Base-by-base conservation (phyloP, 2,888 invertebrate species). In the Noctua fimbriata region DNA sequence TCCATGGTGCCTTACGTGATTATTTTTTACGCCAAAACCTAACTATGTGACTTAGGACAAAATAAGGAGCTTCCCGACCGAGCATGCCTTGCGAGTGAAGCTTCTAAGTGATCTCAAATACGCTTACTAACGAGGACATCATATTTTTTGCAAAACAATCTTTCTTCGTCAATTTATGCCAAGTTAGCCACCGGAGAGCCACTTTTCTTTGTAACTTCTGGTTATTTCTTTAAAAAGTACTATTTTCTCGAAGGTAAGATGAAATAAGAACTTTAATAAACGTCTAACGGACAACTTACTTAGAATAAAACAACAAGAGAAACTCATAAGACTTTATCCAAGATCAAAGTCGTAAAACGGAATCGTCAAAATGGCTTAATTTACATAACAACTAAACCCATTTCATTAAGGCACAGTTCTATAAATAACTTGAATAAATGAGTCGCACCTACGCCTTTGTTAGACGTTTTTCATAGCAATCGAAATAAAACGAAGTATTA, bases 381-480 rank as follows among this genome's bases (percentile, higher is more conserved):
- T 73, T 60, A 79, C 58, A 73, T 52, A 63, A 47, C 16, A 70
- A 52, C 21, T 24, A 16, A 32, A 66, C 52, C 41, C 36, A 66
- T 65, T 79, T 69, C 4, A 52, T 69, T 65, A 69, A 18, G 10
- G 32, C 36, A 36, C 36, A 76, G 7, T 69, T 60, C 9, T 60
- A 74, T 81, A 81, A 80, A 81, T 81, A 81, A 70, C 28, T 47
- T 36, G 44, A 66, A 73, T 67, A 71, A 73, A 55, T 67, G 16
- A 81, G n/a, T 47, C 67, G 1, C 65, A 52, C 69, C 49, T 58
- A 72, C 44, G 55, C 41, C 6, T 81, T 67, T 58, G 52, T 24
- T 55, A 36, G 21, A 65, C 41, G 21, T 55, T 6, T 36, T 55
- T 52, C 28, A 69, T 44, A 72, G 52, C 36, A 55, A 58, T 67